These are phyloP conservation scores for Tupaia chinensis DNA, from an alignment of 2,113 vertebrate genomes.

Conservation along the genomic window DNA sequence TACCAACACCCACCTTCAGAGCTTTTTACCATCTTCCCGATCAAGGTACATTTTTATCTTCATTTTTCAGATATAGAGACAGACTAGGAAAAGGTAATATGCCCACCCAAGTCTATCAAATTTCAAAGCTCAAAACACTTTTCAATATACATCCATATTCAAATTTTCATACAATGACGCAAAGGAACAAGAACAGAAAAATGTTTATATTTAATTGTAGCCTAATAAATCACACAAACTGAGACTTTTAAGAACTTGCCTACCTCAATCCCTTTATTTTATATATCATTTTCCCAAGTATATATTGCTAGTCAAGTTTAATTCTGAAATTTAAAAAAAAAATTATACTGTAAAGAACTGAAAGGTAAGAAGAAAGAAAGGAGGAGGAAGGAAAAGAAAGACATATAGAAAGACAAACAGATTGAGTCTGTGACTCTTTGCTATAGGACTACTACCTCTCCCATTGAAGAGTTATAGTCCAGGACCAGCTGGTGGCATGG, in stretches of 20 bases:
- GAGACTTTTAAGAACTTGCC: neutral
- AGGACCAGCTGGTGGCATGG: neutral
- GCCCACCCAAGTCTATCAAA: neutral
- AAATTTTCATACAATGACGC: neutral
- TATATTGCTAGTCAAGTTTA: neutral
- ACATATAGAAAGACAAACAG: neutral
- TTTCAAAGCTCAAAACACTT: neutral
- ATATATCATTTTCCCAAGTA: conserved; percentile 35
- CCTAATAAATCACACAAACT: neutral
- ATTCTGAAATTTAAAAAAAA: conserved; percentile 14
- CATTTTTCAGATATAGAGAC: conserved; percentile 27
- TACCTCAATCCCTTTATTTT: conserved; percentile 13
- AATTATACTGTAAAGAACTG: neutral
- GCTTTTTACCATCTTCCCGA: conserved; percentile 12
- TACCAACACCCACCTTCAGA: neutral
- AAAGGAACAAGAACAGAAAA: conserved; percentile 34
- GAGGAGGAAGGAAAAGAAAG: neutral
- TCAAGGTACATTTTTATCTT: neutral
- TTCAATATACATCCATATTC: neutral
- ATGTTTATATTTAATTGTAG: neutral
- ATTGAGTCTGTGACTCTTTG: neutral
- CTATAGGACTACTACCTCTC: neutral
- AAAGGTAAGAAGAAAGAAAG: conserved; percentile 3
- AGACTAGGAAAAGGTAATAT: neutral
- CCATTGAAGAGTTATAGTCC: neutral